Evolutionary conservation across 1,140 invertebrate species (phyloP).

Genomic region (Sipha flava): DNA sequence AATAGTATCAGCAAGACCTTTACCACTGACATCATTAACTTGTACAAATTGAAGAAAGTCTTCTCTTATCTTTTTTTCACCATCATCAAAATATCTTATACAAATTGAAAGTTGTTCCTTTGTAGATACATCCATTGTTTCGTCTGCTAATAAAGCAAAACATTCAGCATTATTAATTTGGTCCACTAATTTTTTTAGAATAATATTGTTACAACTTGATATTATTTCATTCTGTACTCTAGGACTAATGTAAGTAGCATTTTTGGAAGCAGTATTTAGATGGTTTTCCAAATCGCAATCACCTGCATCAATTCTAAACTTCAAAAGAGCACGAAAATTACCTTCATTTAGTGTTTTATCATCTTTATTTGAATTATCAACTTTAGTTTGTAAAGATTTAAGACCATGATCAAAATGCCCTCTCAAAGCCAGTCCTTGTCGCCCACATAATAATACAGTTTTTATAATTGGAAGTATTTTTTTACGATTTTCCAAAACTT

Average conservation of each 20-base stretch:
- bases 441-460: too few relatives aligned
- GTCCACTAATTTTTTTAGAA: constrained; percentile 30
- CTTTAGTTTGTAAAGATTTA: neutral
- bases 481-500: neutral
- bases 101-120: constrained; percentile 37
- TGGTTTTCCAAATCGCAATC: constrained; percentile 34
- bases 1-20: constrained; percentile 36
- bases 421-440: constrained; percentile 34
- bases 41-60: constrained; percentile 38
- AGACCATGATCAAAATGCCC: constrained; percentile 27
- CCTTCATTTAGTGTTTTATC: constrained; percentile 36
- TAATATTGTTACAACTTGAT: constrained; percentile 31
- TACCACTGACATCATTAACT: constrained; percentile 37
- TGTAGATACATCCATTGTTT: constrained; percentile 35
- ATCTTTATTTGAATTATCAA: constrained; percentile 15
- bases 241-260: constrained; percentile 35
- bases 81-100: constrained; percentile 33
- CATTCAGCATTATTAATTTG: constrained; percentile 33
- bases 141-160: constrained; percentile 36
- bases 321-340: constrained; percentile 38
- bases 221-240: constrained; percentile 36
- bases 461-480: neutral
- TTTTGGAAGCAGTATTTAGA: constrained; percentile 25
- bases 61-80: constrained; percentile 29
- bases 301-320: constrained; percentile 35